Conservation (phyloP, 37 sponge, comb jelly and placozoan species). For the Crambe crambe region DNA sequence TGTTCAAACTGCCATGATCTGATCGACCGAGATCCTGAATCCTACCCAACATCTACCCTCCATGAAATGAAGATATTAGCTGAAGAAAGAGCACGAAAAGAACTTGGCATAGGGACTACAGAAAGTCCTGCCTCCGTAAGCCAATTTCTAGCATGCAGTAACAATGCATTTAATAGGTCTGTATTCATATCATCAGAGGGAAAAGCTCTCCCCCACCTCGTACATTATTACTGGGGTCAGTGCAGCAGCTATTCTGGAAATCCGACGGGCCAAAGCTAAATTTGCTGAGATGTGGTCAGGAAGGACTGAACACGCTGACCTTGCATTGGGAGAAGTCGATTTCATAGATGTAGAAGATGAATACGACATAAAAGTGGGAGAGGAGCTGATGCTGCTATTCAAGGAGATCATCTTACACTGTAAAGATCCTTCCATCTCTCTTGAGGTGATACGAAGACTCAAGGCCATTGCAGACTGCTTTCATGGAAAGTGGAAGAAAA, state of each 20-base stretch:
- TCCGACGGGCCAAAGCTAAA: conserved; percentile 41
- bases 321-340: conserved; percentile 8
- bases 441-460: conserved; percentile 42
- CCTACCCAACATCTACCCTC: too few species aligned
- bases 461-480: conserved; percentile 20
- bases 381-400: conserved; percentile 26
- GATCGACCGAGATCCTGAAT: too few species aligned
- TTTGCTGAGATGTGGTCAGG: background rate
- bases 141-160: too few species aligned
- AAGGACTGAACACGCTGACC: conserved; percentile 9
- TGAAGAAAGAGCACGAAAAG: too few species aligned
- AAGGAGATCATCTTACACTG: background rate
- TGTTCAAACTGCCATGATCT: too few species aligned
- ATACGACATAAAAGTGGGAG: conserved; percentile 46
- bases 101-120: too few species aligned
- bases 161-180: too few species aligned
- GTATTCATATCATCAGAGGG: too few species aligned
- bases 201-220: too few species aligned
- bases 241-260: conserved; percentile 60
- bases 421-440: background rate
- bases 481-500: conserved; percentile 19
- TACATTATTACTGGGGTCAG: too few species aligned
- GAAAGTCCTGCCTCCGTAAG: too few species aligned
- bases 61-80: too few species aligned
- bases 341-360: conserved; percentile 25